Evolutionary conservation across 92 coral and sea anemone genomes (phyloP), one percentile per base, ranked within the genome.

Genomic region (Actinernus sp.): DNA sequence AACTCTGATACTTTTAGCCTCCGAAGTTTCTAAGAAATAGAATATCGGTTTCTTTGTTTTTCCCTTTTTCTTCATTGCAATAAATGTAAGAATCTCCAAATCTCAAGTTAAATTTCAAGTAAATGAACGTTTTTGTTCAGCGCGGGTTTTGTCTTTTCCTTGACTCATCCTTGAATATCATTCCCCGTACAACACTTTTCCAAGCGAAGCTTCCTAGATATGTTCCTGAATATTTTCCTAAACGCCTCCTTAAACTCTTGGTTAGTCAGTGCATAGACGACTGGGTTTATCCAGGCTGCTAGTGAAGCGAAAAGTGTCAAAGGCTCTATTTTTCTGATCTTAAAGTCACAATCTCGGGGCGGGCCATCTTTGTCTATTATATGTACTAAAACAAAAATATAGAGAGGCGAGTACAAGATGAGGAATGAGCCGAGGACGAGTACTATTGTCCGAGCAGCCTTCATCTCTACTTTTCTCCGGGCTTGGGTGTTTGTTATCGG

Each of bases 231-330:
- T 12, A 54, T 46, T 28, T 68, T 68, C 54, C n/a, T 36, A 18
- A 68, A 14, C 3, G 60, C 50, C 38, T 34, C 28, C 17, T 54
- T 54, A 18, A 52, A 38, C 5, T 68, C 41, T 24, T 32, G 17
- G 24, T 34, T 33, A 10, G 75, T 68, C 1, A 68, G 9, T 5
- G 52, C 39, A 24, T 68, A 68, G 18, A 68, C 62, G 4, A 68
- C 22, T 2, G 75, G 63, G 54, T 68, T 68, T 4, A 68, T 24
- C 75, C 75, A 68, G 28, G 63, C 52, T 21, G 63, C 63, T 1
- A 17, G 26, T 9, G 58, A 18, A 11, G 53, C 17, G 5, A 30
- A 34, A 37, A 0, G 13, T 5, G 2, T 28, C 22, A 34, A 14
- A 34, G 6, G 14, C 14, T 14, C 8, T 34, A 34, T 34, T 6